phyloP scores from a whole-genome alignment of 2,113 vertebrate genomes.

The Entosphenus tridentatus region DNA sequence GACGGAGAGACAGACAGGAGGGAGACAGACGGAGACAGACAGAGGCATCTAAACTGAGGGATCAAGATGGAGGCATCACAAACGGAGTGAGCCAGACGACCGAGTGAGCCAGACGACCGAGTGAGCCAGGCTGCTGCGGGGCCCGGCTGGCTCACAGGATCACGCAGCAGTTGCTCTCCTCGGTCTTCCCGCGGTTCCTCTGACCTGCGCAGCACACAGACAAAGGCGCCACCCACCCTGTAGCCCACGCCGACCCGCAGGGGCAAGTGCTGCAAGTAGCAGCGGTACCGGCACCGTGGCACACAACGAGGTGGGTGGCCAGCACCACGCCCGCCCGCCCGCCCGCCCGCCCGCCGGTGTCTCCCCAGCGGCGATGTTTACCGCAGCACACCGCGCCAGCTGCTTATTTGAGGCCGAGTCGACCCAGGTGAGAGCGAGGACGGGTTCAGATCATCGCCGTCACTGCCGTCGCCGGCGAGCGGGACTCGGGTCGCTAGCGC shows the following conservation, averaged over 20 bases:
- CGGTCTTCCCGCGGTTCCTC: slow-evolving; percentile 41
- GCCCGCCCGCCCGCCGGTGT: no score
- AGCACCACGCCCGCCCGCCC: neutral
- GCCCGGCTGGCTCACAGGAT: slow-evolving; percentile 24
- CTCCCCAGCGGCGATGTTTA: neutral
- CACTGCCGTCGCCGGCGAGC: no score
- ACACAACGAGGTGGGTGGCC: neutral
- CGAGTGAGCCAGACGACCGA: no score
- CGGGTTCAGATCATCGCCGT: no score
- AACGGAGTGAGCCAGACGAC: slow-evolving; percentile 11
- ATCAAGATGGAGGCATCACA: slow-evolving; percentile 4
- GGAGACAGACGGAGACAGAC: neutral
- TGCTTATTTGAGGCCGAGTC: no score
- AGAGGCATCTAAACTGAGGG: slow-evolving; percentile 10
- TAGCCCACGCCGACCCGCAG: neutral
- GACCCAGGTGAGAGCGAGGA: no score
- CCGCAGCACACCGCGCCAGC: neutral
- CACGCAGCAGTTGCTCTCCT: slow-evolving; percentile 45
- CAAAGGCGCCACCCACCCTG: neutral
- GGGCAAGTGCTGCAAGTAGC: neutral
- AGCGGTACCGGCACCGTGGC: neutral
- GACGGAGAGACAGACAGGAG: neutral
- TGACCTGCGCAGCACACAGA: slow-evolving; percentile 21
- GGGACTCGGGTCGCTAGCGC: no score
- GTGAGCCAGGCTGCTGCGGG: slow-evolving; percentile 3